Base-by-base conservation (phyloP, 2,113 vertebrate genomes). In the Pelmatolapia mariae region DNA sequence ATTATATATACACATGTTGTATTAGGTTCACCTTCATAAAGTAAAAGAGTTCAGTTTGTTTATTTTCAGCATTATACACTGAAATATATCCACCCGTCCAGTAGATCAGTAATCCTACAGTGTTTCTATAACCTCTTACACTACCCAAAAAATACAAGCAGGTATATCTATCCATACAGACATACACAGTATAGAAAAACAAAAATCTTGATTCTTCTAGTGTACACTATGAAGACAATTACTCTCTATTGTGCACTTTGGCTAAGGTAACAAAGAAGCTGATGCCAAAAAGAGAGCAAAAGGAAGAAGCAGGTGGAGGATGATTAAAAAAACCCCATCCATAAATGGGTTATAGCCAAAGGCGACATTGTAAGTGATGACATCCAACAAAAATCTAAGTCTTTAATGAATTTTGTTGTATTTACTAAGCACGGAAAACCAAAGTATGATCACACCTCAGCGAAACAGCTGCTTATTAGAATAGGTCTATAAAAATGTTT, bases 301-400 rank as follows among this genome's bases (percentile, higher is more conserved):
- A 36, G 31, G 29, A 36, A 10, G 59, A 63, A 63, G 59, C 18
- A 19, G 59, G 59, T 63, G 59, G 31, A n/a, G 59, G 59, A 36
- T 63, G 59, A 36, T 19, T 7, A 16, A 33, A 36, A 18, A 18
- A 63, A 2, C 0, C 0, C 2, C 18, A 38, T 66, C 18, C 16
- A 63, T 63, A 13, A 66, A 38, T 66, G 10, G 61, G 61, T 66
- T n/a, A 22, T 6, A 38, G 63, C 63, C 33, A 68, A 66, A 66
- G 33, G 31, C 2, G 33, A 66, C 33, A 38, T 7, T n/a, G 19
- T 66, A 36, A 66, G 31, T 66, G 33, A 66, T n/a, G 61, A 12
- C 31, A 66, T 22, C 63, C 63, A 38, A 13, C 33, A 68, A 66
- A 66, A 36, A 22, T 22, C 18, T 38, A 66, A 68, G 61, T 22